Base-by-base conservation (phyloP, 1,140 invertebrate species). In the Callitettix versicolor region DNA sequence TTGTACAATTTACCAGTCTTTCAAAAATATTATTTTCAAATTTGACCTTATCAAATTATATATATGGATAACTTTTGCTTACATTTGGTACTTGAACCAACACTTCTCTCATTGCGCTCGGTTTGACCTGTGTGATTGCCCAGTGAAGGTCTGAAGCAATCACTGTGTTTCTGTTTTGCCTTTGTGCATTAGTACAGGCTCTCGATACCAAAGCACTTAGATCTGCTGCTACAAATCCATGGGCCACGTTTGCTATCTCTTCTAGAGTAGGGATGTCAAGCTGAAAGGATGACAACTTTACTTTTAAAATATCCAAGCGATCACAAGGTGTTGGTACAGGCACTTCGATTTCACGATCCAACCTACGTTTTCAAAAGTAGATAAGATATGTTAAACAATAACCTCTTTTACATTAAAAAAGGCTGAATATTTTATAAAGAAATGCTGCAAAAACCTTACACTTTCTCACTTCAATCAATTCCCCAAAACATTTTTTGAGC, bases 141-240 rank as follows among this genome's bases (percentile, higher is more conserved):
- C 69, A 64, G 33, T 78, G 66, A 22, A 88, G 73, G 68, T 87
- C 78, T 14, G 72, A 64, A 1, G 74, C 52, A 61, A 42, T 71
- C 57, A 50, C 63, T 18, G 1, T 40, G 15, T 43, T 48, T 70
- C 60, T 55, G 59, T 58, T 36, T 17, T 60, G 26, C 22, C 17
- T 34, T 42, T 15, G 22, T 20, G 81, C 77, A 62, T 76, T 72
- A 53, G 84, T 69, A 21, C 74, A 69, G n/a, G 86, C 84, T 60
- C 84, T 76, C 11, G 81, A 81, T 58, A 83, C 84, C 3, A 95
- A 65, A 58, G 80, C 80, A 1, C 79, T 73, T 26, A 96, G 71
- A 76, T 96, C 91, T 12, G 88, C 86, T 3, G 86, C 90, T 11
- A 95, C 89, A 76, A 84, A 95, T 2, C 91, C 91, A 71, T 95